These are phyloP conservation scores for Alosa sapidissima DNA, from an alignment of 2,797 vertebrate genomes.

Conservation along the genomic window DNA sequence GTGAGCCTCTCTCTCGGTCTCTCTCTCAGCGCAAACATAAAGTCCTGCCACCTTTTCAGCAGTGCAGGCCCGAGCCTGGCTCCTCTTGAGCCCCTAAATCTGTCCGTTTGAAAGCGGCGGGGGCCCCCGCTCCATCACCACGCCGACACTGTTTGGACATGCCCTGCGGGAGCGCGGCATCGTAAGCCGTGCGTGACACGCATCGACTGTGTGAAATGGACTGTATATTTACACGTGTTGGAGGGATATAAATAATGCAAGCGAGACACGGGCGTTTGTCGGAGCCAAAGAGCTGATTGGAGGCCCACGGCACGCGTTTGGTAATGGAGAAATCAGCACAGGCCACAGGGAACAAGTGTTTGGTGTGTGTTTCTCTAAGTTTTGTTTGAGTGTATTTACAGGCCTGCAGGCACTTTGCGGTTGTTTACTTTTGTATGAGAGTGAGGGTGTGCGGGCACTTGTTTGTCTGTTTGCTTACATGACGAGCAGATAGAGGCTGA, in stretches of 20 bases:
- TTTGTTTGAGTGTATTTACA: background rate
- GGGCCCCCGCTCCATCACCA: conserved; percentile 1
- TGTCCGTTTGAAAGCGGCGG: background rate
- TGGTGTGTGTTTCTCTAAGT: background rate
- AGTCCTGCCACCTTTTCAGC: conserved; percentile 6
- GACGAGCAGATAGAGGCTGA: background rate
- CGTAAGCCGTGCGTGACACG: background rate
- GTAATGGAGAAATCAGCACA: background rate
- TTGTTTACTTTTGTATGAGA: background rate
- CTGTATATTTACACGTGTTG: conserved; percentile 6
- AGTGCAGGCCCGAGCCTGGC: conserved; percentile 15
- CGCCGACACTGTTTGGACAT: conserved; percentile 10
- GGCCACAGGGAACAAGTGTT: background rate
- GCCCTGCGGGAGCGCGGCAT: background rate
- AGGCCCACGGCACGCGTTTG: background rate
- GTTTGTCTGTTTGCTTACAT: conserved; percentile 4
- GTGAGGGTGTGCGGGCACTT: background rate
- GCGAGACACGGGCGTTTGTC: background rate
- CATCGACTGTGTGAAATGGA: conserved; percentile 5
- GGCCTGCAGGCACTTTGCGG: background rate
- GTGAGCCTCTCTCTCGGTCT: background rate
- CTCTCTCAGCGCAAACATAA: conserved; percentile 13
- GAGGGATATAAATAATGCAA: background rate
- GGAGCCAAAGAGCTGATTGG: background rate
- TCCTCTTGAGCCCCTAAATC: conserved; percentile 13